Percentiles rank a stretch among this genome's conserved stretches.
Evolutionary conservation across 2,888 invertebrate species (phyloP).

Genomic region (Athalia rosae): DNA sequence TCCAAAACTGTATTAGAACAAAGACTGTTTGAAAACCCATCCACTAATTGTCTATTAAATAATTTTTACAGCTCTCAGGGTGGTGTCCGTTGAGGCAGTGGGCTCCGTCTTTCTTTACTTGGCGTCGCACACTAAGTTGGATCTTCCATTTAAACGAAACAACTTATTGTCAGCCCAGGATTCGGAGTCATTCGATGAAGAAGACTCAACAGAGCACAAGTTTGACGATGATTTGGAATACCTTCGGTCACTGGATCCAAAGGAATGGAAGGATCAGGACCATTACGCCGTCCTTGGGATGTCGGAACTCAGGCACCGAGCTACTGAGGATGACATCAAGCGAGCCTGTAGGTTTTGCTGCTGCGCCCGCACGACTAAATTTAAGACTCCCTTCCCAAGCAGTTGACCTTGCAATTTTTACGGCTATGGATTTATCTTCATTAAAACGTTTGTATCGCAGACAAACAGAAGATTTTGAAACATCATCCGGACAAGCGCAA

Average conservation of each 20-base stretch:
- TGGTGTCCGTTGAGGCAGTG: constrained; percentile 58
- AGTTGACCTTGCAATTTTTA: no score
- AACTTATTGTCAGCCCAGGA: constrained; percentile 55
- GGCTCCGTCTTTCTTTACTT: constrained; percentile 67
- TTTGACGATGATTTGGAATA: constrained; percentile 87
- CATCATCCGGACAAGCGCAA: constrained; percentile 99
- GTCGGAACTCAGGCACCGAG: constrained; percentile 86
- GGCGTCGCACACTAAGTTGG: constrained; percentile 67
- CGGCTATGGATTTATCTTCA: not conserved
- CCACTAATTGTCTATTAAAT: not conserved
- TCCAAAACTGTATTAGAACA: not conserved
- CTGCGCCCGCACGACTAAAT: no score
- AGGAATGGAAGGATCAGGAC: constrained; percentile 98
- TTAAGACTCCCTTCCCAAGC: no score
- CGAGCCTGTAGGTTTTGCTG: constrained; percentile 85
- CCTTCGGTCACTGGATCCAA: constrained; percentile 92
- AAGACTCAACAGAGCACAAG: constrained; percentile 72
- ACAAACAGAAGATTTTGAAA: constrained; percentile 88
- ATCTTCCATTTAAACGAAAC: constrained; percentile 63
- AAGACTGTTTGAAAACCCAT: not conserved
- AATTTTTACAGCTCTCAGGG: constrained; percentile 54
- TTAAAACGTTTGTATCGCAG: constrained; percentile 67
- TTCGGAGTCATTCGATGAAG: constrained; percentile 63
- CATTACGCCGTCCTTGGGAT: constrained; percentile 97
- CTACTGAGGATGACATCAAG: constrained; percentile 95